Evolutionary conservation across 2,888 invertebrate species (phyloP), one percentile per base, ranked within the genome.

Genomic region (Agriopis leucophaearia): DNA sequence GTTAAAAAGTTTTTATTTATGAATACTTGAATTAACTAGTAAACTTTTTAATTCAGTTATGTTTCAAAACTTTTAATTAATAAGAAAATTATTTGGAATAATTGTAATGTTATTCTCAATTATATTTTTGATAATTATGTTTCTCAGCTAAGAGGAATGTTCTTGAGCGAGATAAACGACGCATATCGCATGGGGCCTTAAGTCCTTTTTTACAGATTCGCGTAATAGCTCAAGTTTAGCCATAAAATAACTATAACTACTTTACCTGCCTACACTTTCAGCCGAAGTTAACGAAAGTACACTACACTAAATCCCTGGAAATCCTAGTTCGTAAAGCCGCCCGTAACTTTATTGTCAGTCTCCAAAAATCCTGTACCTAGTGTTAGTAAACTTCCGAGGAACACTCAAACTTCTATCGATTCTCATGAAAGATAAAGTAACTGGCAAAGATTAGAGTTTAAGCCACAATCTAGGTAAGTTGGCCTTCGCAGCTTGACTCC

Each of bases 371-470:
- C 57, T 67, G 58, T 58, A 45, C 52, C 36, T 59, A 58, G 48
- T 50, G 18, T 45, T 13, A n/a, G 42, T 16, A 57, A 71, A 67
- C 51, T 69, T 59, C n/a, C 48, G 48, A 57, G 48, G 58, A 64
- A 60, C 60, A 62, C 63, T 67, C 66, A 65, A 76, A 73, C 64
- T 74, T 72, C 65, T 59, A 71, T 74, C 70, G 69, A 72, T 71
- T 72, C 66, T 73, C 71, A 71, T 72, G 71, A 74, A 76, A 76
- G 68, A 66, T 72, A 71, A 69, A 71, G 67, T 72, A 50, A 60
- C 54, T 61, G 48, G 51, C 55, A 59, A 69, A 10, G 62, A 64
- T 70, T 58, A 67, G 67, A 70, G 58, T 64, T 67, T 66, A 54
- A 64, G 60, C 66, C 67, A 64, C 66, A 66, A 70, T 70, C 68